Base-by-base conservation (phyloP, 2,113 vertebrate species). In the Elgaria multicarinata region DNA sequence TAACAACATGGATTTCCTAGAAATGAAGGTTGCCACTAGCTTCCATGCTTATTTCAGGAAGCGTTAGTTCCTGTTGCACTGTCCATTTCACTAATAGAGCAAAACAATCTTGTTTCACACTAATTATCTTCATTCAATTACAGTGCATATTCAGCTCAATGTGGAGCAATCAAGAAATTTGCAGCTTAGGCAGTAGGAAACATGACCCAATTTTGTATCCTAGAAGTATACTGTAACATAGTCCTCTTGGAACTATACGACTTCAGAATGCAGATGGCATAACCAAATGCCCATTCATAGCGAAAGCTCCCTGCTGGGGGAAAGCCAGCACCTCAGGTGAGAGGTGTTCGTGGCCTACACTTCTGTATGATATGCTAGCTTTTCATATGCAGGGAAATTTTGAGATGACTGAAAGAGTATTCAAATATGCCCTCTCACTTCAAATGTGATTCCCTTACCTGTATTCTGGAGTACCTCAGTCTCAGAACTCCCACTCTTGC, bases 191-290 rank as follows among this genome's bases (percentile, higher is more conserved):
- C 39, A 46, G 8, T 76, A 50, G 14, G 55, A 76, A 75, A 62
- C 24, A 58, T 55, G 50, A 46, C 7, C 46, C 46, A 36, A n/a
- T 55, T 84, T n/a, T 85, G n/a, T 14, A 79, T 46, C 24, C 42
- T 24, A 44, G 22, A 71, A 33, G 9, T 62, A 76, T 28, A 76
- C 22, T 42, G 18, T 76, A 22, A 64, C 36, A 20, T 39, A 44
- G 46, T 62, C 36, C 72, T 62, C 22, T 46, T 53, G 77, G 31
- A 26, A 79, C 2, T 53, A 7, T 0, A 1, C 39, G 53, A 39
- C 91, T 78, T 94, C 75, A 64, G 53, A 16, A 4, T 91, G 64
- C 55, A 66, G 4, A 44, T 89, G 16, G 14, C 22, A 72, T 58
- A 3, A 55, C 62, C 90, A 46, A 31, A 33, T 86, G 53, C 42